A percentile compares a stretch with the other conserved stretches of the same genome.
phyloP scores from a whole-genome alignment of 2,888 invertebrate species.

The Tetragnatha montana region DNA sequence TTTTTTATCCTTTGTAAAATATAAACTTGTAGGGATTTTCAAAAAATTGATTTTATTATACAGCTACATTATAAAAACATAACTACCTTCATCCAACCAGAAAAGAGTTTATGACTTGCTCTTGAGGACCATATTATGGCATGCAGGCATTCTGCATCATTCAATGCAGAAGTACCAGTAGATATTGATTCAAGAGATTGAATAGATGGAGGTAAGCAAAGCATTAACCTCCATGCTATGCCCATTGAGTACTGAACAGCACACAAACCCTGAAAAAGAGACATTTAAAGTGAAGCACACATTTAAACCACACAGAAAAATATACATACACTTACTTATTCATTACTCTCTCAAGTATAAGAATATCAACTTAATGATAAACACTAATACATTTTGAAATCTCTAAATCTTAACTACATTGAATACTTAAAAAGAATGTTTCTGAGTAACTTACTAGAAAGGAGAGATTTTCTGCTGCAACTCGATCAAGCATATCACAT shows the following conservation, averaged over 20 bases:
- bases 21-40: not conserved
- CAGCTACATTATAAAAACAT: not conserved
- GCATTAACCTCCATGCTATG: conserved; percentile 87
- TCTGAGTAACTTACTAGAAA: conserved; percentile 73
- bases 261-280: conserved; percentile 79
- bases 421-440: conserved; percentile 5
- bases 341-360: not conserved
- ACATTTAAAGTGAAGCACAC: not conserved
- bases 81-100: conserved; percentile 86
- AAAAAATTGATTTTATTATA: not conserved
- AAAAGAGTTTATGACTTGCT: conserved; percentile 86
- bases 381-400: not conserved
- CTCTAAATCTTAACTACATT: not conserved
- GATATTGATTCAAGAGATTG: conserved; percentile 83
- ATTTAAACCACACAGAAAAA: not conserved
- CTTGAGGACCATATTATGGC: conserved; percentile 93
- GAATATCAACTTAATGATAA: not conserved
- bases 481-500: conserved; percentile 74
- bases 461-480: conserved; percentile 74
- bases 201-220: conserved; percentile 92
- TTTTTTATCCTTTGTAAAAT: not conserved
- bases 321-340: not conserved
- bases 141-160: conserved; percentile 84
- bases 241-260: conserved; percentile 94
- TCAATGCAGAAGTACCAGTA: conserved; percentile 82